phyloP scores from a whole-genome alignment of 2,113 vertebrate species.

The Spermophilus dauricus region DNA sequence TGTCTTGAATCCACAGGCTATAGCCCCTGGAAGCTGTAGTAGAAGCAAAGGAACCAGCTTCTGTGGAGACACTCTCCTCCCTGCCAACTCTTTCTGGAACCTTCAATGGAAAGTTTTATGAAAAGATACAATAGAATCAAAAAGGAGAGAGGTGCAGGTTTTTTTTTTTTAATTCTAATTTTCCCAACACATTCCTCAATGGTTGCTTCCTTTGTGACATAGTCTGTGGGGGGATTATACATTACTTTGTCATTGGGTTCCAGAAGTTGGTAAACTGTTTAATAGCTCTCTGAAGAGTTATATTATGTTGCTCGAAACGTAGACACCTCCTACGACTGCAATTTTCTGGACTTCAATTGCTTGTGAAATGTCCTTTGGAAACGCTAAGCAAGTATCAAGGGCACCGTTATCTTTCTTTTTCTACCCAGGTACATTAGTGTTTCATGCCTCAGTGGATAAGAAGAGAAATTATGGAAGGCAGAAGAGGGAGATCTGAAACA shows the following conservation, averaged over 20 bases:
- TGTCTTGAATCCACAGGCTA: neutral
- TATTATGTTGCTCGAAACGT: neutral
- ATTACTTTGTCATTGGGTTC: conserved; percentile 38
- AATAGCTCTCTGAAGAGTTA: conserved; percentile 54
- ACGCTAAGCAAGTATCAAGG: conserved; percentile 54
- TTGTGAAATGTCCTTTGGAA: conserved; percentile 64
- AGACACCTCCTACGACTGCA: neutral
- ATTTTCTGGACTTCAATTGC: conserved; percentile 55
- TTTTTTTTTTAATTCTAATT: neutral
- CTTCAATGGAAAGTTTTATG: conserved; percentile 52
- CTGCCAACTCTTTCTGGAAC: neutral
- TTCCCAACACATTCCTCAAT: neutral
- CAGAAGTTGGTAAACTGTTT: conserved; percentile 52
- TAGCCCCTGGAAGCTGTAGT: neutral
- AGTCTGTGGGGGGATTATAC: neutral
- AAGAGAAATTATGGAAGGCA: conserved; percentile 11
- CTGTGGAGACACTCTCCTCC: neutral
- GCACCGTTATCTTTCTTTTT: conserved; percentile 35
- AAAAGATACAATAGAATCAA: conserved; percentile 25
- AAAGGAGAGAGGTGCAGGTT: neutral
- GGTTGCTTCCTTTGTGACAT: neutral
- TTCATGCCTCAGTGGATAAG: conserved; percentile 42
- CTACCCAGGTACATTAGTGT: neutral
- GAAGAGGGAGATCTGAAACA: neutral
- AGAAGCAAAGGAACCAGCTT: neutral